Conservation (phyloP, 2,113 vertebrate species). For the Mirza zaza region DNA sequence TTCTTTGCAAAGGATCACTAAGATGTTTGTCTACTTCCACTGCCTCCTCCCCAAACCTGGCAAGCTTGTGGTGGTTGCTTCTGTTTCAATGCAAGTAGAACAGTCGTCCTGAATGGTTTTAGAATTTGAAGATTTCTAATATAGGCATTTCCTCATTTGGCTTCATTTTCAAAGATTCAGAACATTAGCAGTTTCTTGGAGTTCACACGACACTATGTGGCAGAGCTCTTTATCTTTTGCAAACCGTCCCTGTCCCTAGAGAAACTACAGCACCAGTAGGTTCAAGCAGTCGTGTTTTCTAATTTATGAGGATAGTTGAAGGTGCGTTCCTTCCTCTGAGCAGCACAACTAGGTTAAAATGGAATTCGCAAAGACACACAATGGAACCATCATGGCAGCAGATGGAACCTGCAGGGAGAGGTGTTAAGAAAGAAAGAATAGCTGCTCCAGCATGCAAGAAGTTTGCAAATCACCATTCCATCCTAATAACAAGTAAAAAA, state of each 20-base stretch:
- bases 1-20: background rate
- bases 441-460: background rate
- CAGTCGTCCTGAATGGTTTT: background rate
- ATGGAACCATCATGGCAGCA: background rate
- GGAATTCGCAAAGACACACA: background rate
- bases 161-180: conserved; percentile 32
- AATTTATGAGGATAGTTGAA: background rate
- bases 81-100: background rate
- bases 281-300: background rate
- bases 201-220: background rate
- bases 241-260: background rate
- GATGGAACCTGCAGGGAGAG: background rate
- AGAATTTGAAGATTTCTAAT: background rate
- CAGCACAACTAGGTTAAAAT: background rate
- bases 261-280: background rate
- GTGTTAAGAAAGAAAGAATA: background rate
- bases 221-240: background rate
- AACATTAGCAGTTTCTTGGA: background rate
- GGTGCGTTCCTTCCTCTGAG: background rate
- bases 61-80: background rate
- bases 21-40: background rate
- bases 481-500: background rate
- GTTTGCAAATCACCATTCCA: background rate
- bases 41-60: background rate
- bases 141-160: background rate